Conservation (phyloP, 2,888 invertebrate genomes). For the Phrixothrix hirtus region DNA sequence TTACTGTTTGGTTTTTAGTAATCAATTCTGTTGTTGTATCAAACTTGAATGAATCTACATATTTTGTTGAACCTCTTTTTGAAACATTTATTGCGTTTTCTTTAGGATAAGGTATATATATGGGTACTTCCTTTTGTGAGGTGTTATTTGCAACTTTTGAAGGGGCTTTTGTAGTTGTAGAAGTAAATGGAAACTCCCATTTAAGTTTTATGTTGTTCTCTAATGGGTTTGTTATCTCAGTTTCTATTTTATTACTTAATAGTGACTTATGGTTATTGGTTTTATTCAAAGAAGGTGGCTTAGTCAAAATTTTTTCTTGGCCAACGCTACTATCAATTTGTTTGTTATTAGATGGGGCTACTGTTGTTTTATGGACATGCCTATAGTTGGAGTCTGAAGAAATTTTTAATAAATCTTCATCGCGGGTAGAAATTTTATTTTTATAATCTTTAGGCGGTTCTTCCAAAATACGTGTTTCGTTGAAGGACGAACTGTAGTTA, state of each 20-base stretch:
- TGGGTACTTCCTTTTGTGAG: constrained; percentile 32
- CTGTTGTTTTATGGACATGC: constrained; percentile 44
- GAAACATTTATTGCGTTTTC: constrained; percentile 56
- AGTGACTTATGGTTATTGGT: constrained; percentile 36
- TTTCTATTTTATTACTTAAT: constrained; percentile 51
- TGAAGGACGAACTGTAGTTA: constrained; percentile 58
- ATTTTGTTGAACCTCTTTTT: constrained; percentile 61
- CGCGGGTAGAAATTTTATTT: constrained; percentile 41
- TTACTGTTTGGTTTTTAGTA: not conserved
- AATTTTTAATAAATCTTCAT: constrained; percentile 40
- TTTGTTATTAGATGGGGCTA: constrained; percentile 10
- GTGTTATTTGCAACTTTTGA: too few species aligned
- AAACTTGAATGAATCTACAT: constrained; percentile 40
- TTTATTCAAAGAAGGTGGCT: constrained; percentile 32
- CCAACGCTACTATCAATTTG: not conserved
- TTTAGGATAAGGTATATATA: constrained; percentile 45
- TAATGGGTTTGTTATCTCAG: constrained; percentile 39
- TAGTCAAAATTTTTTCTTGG: constrained; percentile 24
- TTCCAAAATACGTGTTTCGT: constrained; percentile 61
- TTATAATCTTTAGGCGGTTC: constrained; percentile 58
- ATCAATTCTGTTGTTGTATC: constrained; percentile 36
- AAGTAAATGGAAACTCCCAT: constrained; percentile 7
- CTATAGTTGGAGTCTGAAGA: constrained; percentile 21
- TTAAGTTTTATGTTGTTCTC: constrained; percentile 11
- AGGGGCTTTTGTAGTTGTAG: too few species aligned